Evolutionary conservation across 2,797 vertebrate species (phyloP).

Genomic region (Microctenopoma lineatum): DNA sequence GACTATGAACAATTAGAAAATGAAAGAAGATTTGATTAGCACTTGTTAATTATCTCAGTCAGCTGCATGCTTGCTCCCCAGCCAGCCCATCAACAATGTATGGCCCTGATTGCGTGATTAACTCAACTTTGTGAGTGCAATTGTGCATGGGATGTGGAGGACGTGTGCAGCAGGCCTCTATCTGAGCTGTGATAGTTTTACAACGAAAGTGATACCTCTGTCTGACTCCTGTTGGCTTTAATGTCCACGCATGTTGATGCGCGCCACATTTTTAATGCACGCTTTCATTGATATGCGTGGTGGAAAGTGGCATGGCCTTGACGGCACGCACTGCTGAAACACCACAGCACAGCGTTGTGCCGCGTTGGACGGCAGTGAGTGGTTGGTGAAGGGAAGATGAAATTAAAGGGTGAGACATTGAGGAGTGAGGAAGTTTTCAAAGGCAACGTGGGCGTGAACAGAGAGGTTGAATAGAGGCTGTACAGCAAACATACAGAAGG

Average conservation of each 20-base stretch:
- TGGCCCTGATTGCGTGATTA: constrained; percentile 50
- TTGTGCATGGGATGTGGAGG: background rate
- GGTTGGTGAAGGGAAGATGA: constrained; percentile 38
- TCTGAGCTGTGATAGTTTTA: constrained; percentile 28
- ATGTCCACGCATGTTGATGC: background rate
- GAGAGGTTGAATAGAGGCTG: constrained; percentile 37
- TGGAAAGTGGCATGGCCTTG: constrained; percentile 23
- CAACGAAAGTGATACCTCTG: constrained; percentile 45
- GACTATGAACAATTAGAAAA: constrained; percentile 73
- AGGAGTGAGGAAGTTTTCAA: constrained; percentile 36
- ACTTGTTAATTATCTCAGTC: constrained; percentile 76
- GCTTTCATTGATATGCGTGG: constrained; percentile 46
- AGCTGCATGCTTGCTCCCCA: constrained; percentile 46
- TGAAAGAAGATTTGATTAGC: constrained; percentile 81
- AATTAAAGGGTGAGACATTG: constrained; percentile 9
- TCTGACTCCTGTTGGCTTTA: constrained; percentile 14
- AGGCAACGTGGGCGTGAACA: constrained; percentile 9
- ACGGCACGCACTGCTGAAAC: background rate
- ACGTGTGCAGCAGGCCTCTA: background rate
- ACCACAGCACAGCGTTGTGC: background rate
- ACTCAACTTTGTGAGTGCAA: constrained; percentile 24
- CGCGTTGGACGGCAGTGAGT: constrained; percentile 36
- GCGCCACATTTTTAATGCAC: constrained; percentile 10
- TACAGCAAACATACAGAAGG: constrained; percentile 24
- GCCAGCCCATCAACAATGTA: constrained; percentile 52